These are phyloP conservation scores for Chloropsis cyanopogon DNA, from an alignment of 2,113 vertebrate species.

Conservation along the genomic window DNA sequence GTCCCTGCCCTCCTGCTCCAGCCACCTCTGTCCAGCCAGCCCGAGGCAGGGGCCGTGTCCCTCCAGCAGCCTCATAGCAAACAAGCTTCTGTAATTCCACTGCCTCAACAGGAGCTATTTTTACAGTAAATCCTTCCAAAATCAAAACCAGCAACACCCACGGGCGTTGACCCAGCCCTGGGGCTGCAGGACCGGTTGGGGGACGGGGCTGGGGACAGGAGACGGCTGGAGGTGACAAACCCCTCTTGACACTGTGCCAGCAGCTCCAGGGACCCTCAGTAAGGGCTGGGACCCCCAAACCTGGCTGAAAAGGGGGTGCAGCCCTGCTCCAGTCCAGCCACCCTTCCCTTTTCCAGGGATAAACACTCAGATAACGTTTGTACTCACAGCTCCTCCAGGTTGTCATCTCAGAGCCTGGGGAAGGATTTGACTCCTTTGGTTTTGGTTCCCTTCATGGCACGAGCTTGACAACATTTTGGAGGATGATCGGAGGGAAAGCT, in stretches of 20 bases:
- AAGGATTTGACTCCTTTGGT: not conserved
- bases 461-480: accelerated
- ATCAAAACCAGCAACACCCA: not conserved
- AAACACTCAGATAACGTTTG: accelerated
- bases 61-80: not conserved
- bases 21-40: not conserved
- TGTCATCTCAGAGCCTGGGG: accelerated
- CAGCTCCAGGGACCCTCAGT: not conserved
- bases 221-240: accelerated
- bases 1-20: not conserved
- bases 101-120: not conserved
- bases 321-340: not conserved
- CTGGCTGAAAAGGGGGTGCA: accelerated
- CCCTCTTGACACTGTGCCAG: accelerated
- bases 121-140: conserved; percentile 5
- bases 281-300: not conserved
- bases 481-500: accelerated
- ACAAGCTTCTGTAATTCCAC: not conserved
- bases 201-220: not conserved
- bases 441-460: accelerated
- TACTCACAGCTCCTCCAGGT: not conserved
- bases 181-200: not conserved
- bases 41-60: not conserved
- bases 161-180: not conserved
- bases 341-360: not conserved